Evolutionary conservation across 2,797 vertebrate genomes (phyloP), one percentile per base, ranked within the genome.

Genomic region (Momotus momota): DNA sequence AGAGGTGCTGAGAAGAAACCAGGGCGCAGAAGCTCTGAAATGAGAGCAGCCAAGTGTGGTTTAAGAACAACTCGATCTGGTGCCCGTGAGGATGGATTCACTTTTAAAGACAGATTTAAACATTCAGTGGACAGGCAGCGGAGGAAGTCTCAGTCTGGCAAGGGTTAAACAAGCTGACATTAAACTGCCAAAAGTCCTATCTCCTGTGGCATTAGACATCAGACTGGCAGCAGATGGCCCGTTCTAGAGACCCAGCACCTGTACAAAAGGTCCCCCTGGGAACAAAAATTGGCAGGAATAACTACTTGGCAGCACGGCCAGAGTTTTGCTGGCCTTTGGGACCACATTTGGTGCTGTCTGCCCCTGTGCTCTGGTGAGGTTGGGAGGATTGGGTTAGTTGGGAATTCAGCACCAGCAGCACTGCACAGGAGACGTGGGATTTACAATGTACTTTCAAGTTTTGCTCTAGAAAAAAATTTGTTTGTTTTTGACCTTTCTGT

Each of bases 41-140:
- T 0, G 27, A 43, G 7, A 93, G n/a, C 43, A 58, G 65, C 26
- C 27, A 78, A 52, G 7, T 0, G 0, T 49, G 41, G 48, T 54
- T 71, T 52, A 49, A 27, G 48, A 86, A n/a, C 31, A 57, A 22
- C 7, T 66, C 51, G 21, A 58, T 78, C 49, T 79, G 38, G 25
- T 72, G 70, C 57, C 66, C n/a, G 9, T 29, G 49, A 73, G 46
- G 38, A 7, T 35, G n/a, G 15, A 18, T 6, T 58, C 23, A 21
- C 66, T 72, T 82, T 35, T 17, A 48, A 62, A 58, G 15, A 23
- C 21, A 22, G 20, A 74, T 74, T 74, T 58, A 70, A 86, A 77
- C 4, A 16, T 67, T 25, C 31, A 69, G 45, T 22, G 33, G 51
- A 26, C 41, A 80, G n/a, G 38, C n/a, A 87, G 54, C 7, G 12